Percentiles rank a stretch among this genome's conserved stretches.
Conservation (phyloP, 2,888 invertebrate genomes). For the Drosophila tanythrix region DNA sequence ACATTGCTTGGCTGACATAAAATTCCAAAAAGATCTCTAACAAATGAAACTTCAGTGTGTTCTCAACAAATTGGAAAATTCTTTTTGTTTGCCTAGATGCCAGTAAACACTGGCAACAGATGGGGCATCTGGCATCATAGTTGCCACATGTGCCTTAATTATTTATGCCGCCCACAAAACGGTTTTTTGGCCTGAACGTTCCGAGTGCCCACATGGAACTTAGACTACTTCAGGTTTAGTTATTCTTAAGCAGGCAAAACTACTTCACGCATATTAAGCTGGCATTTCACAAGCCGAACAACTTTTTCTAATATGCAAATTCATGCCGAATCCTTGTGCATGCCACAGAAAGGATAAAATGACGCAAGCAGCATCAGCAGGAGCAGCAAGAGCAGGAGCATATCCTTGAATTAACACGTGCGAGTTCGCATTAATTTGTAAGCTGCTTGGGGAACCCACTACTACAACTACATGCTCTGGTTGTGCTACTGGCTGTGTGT, state of each 20-base stretch:
- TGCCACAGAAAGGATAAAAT: conserved; percentile 57
- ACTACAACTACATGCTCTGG: conserved; percentile 9
- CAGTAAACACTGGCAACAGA: conserved; percentile 2
- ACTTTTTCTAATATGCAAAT: conserved; percentile 80
- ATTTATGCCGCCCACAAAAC: conserved; percentile 69
- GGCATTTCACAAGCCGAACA: conserved; percentile 76
- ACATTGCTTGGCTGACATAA: neutral
- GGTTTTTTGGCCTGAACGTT: conserved; percentile 1
- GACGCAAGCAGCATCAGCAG: conserved; percentile 31
- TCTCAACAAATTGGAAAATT: conserved; percentile 1
- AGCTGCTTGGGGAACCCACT: conserved; percentile 54
- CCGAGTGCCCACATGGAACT: conserved; percentile 44
- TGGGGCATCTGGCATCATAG: conserved; percentile 9
- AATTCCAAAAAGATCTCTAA: neutral
- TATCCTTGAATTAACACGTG: conserved; percentile 79
- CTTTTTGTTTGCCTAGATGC: neutral
- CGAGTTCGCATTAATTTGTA: conserved; percentile 78
- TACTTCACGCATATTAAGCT: conserved; percentile 81
- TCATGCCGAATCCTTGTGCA: conserved; percentile 63
- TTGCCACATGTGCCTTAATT: conserved; percentile 57
- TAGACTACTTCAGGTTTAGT: conserved; percentile 67
- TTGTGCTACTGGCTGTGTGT: conserved; percentile 4
- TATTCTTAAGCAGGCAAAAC: conserved; percentile 71
- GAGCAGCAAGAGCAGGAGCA: conserved; percentile 38
- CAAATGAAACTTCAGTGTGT: neutral